Evolutionary conservation across 1,140 invertebrate species (phyloP).

Genomic region (Carposina sasakii): DNA sequence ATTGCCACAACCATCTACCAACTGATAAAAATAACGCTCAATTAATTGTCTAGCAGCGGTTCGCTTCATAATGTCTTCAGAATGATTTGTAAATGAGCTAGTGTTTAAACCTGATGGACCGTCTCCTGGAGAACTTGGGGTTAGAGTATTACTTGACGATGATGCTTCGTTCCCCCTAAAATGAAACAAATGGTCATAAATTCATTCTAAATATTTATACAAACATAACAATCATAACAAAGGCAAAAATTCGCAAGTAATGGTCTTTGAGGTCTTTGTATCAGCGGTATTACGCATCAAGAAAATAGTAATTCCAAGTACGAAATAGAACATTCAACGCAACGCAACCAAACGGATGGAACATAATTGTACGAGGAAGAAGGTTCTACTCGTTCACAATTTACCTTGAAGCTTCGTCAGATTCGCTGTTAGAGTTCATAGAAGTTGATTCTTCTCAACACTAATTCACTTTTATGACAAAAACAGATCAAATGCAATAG

Average conservation of each 20-base stretch:
- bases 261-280: slow-evolving; percentile 39
- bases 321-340: too few relatives aligned
- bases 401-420: slow-evolving; percentile 73
- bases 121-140: slow-evolving; percentile 48
- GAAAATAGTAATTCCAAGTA: slow-evolving; percentile 18
- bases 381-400: slow-evolving; percentile 15
- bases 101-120: slow-evolving; percentile 48
- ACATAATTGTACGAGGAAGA: slow-evolving; percentile 9
- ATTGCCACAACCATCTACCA: slow-evolving; percentile 93
- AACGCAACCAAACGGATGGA: too few relatives aligned
- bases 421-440: slow-evolving; percentile 72
- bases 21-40: slow-evolving; percentile 93
- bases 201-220: neutral
- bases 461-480: slow-evolving; percentile 39
- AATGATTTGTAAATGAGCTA: slow-evolving; percentile 32
- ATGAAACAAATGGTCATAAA: slow-evolving; percentile 15
- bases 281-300: slow-evolving; percentile 30
- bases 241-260: slow-evolving; percentile 64
- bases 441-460: slow-evolving; percentile 53
- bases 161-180: slow-evolving; percentile 68
- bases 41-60: slow-evolving; percentile 90
- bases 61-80: slow-evolving; percentile 85
- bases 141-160: slow-evolving; percentile 59
- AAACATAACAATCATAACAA: slow-evolving; percentile 31
- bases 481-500: slow-evolving; percentile 39